These are phyloP conservation scores for Sebastes baramenuke DNA, from an alignment of 2,797 vertebrate species.

Conservation along the genomic window DNA sequence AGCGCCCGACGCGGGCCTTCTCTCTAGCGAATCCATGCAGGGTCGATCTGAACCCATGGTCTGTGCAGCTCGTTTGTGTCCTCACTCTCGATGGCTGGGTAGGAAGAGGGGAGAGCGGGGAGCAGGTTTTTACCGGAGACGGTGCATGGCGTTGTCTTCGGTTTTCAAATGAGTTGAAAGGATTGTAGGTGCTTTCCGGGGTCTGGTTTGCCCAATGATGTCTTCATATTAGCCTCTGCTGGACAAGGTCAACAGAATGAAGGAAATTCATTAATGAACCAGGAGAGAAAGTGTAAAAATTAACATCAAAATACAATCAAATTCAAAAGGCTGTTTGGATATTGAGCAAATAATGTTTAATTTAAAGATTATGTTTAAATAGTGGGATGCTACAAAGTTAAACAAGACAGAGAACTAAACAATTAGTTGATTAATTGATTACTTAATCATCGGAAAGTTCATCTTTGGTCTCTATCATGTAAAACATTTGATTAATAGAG, in stretches of 20 bases:
- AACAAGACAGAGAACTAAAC: neutral
- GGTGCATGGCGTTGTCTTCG: constrained; percentile 63
- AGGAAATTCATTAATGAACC: neutral
- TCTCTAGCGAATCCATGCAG: constrained; percentile 51
- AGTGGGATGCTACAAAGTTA: neutral
- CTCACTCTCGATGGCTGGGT: constrained; percentile 56
- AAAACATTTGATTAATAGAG: neutral
- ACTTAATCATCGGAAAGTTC: neutral
- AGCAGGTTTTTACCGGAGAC: constrained; percentile 64
- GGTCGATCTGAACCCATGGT: constrained; percentile 71
- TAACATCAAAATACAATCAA: neutral
- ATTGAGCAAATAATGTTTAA: neutral
- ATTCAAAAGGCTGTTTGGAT: neutral
- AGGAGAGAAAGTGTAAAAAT: neutral
- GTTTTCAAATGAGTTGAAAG: constrained; percentile 68
- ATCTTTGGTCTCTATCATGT: neutral
- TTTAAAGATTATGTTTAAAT: neutral
- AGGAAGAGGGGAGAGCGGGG: constrained; percentile 36
- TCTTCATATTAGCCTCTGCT: constrained; percentile 84
- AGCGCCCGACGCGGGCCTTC: constrained; percentile 44
- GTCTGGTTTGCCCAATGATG: constrained; percentile 76
- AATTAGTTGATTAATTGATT: neutral
- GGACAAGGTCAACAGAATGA: constrained; percentile 39
- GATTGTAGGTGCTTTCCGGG: constrained; percentile 72
- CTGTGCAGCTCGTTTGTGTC: constrained; percentile 40